Evolutionary conservation across 2,797 vertebrate species (phyloP).

Genomic region (Pygocentrus nattereri): DNA sequence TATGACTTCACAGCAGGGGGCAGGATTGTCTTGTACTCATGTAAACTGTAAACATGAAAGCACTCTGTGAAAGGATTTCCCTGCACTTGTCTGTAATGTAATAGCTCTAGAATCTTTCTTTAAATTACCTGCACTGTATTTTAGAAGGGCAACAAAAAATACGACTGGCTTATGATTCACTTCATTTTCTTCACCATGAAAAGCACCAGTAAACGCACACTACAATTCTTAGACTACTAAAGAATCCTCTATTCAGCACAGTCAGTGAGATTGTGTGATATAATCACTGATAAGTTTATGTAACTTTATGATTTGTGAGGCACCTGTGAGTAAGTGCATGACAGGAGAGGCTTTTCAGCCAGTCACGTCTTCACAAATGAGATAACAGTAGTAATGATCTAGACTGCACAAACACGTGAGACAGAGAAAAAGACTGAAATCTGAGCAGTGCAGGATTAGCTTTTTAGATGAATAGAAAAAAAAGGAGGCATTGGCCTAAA

Average conservation of each 20-base stretch:
- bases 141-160: neutral
- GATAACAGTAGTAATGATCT: neutral
- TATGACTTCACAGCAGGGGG: conserved; percentile 39
- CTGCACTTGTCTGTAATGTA: neutral
- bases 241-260: neutral
- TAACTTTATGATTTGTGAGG: neutral
- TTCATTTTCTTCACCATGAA: neutral
- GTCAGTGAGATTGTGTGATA: neutral
- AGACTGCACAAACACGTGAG: neutral
- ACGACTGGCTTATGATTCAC: neutral
- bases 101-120: neutral
- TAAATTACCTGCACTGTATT: neutral
- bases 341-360: neutral
- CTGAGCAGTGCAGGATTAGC: neutral
- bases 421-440: neutral
- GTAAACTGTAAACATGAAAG: neutral
- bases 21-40: conserved; percentile 40
- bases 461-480: no score
- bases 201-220: neutral
- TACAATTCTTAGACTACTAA: neutral
- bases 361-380: neutral
- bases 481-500: no score
- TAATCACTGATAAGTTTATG: conserved; percentile 3
- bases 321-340: neutral
- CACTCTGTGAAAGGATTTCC: conserved; percentile 21